Evolutionary conservation across 1,140 invertebrate species (phyloP).

Genomic region (Musca vetustissima): DNA sequence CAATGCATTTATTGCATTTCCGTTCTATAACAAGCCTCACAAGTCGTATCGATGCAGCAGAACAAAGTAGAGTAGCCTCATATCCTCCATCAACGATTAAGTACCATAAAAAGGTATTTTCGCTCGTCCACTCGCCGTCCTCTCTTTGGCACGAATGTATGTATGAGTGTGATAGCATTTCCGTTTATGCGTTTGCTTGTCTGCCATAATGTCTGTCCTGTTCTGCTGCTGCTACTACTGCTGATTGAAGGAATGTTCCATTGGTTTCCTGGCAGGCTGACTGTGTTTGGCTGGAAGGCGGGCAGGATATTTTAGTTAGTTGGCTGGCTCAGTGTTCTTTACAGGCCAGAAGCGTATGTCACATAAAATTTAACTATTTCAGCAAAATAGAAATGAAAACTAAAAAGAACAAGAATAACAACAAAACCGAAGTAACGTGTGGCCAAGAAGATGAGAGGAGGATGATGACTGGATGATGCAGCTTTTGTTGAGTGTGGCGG

Average conservation of each 20-base stretch:
- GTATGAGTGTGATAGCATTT: too few relatives aligned
- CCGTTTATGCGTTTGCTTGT: too few relatives aligned
- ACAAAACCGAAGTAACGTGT: not conserved
- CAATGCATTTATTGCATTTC: conserved; percentile 9
- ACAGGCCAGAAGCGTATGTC: conserved; percentile 17
- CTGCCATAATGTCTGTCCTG: too few relatives aligned
- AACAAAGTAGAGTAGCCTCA: too few relatives aligned
- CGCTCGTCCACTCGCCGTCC: not conserved
- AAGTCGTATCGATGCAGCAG: too few relatives aligned
- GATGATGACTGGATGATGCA: not conserved
- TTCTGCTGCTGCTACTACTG: too few relatives aligned
- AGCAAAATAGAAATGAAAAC: conserved; percentile 40
- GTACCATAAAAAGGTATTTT: not conserved
- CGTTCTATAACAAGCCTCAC: not conserved
- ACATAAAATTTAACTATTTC: conserved; percentile 46
- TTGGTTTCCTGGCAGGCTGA: conserved; percentile 29
- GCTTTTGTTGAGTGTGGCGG: not conserved
- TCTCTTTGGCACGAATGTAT: not conserved
- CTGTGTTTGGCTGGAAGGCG: conserved; percentile 33
- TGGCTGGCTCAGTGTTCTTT: not conserved
- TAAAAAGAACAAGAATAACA: too few relatives aligned
- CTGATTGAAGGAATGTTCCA: not conserved
- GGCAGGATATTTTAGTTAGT: conserved; percentile 30
- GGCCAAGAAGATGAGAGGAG: not conserved
- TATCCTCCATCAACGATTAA: too few relatives aligned